These are phyloP conservation scores for Salmo trutta DNA, from an alignment of 2,797 vertebrate species.

Conservation along the genomic window DNA sequence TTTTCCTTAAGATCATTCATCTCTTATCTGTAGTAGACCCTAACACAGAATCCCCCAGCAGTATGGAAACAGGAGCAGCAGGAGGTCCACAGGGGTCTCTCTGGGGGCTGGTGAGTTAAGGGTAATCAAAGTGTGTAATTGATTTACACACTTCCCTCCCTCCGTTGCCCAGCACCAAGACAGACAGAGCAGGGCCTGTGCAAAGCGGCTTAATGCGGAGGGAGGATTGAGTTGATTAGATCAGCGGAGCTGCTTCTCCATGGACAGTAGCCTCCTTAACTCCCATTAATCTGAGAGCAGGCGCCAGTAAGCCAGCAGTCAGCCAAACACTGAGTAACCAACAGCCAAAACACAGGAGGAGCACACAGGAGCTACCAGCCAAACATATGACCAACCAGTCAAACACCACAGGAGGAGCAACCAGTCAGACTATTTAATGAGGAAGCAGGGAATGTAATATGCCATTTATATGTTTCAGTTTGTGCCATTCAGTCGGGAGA, in stretches of 20 bases:
- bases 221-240: constrained; percentile 76
- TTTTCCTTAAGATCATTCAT: neutral
- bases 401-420: neutral
- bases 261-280: constrained; percentile 65
- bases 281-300: constrained; percentile 60
- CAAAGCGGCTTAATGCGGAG: constrained; percentile 72
- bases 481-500: neutral
- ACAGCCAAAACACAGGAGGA: neutral
- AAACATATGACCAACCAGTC: neutral
- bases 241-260: constrained; percentile 66
- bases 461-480: neutral
- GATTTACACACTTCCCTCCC: constrained; percentile 50
- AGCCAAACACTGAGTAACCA: constrained; percentile 14
- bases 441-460: neutral
- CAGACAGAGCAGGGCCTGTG: constrained; percentile 40
- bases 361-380: neutral
- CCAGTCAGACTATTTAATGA: neutral
- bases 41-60: neutral
- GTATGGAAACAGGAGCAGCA: constrained; percentile 1
- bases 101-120: constrained; percentile 35
- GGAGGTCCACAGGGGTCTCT: constrained; percentile 25
- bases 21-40: neutral
- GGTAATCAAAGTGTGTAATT: constrained; percentile 46
- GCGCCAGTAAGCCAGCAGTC: constrained; percentile 41
- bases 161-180: constrained; percentile 23